Evolutionary conservation across 2,888 invertebrate species (phyloP), one percentile per base, ranked within the genome.

Genomic region (Parelbella ahira): DNA sequence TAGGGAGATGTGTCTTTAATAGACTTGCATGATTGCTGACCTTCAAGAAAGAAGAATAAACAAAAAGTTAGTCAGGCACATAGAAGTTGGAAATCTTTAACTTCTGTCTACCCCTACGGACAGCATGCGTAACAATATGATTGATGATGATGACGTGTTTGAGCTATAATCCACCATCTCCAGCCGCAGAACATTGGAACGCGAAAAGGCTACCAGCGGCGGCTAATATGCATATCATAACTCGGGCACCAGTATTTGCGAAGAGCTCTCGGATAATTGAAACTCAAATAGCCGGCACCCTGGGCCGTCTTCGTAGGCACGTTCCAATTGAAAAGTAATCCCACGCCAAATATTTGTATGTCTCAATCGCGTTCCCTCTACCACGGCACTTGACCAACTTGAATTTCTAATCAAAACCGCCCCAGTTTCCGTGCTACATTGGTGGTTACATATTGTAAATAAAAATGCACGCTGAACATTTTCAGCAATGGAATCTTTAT

Each of bases 321-420:
- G 86, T 83, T 80, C 71, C 86, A 83, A 86, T 86, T 79, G 76
- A 68, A 78, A 77, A 79, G 77, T 86, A 81, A 86, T 83, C 81
- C 81, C 54, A 67, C 62, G 63, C 69, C 81, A 84, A 84, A 84
- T 83, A 79, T 82, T 83, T 78, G 80, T 80, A 68, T 72, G 75
- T 80, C 82, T 82, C 80, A 75, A 79, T 79, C 74, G 76, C 60
- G 55, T 53, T 51, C 60, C 53, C 44, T 5, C 39, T 59, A 74
- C 70, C 59, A 51, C 37, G 9, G 5, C 27, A 4, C 20, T 41
- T 33, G 41, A 42, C 41, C 34, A 42, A 23, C 21, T 3, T 4
- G 8, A 21, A 21, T 8, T 28, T 11, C 9, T 12, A 12, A 6
- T 18, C 4, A 10, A 5, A 0, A 9, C 1, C 6, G 15, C 9